Conservation (phyloP, 2,113 vertebrate genomes). For the Chloropsis hardwickii region DNA sequence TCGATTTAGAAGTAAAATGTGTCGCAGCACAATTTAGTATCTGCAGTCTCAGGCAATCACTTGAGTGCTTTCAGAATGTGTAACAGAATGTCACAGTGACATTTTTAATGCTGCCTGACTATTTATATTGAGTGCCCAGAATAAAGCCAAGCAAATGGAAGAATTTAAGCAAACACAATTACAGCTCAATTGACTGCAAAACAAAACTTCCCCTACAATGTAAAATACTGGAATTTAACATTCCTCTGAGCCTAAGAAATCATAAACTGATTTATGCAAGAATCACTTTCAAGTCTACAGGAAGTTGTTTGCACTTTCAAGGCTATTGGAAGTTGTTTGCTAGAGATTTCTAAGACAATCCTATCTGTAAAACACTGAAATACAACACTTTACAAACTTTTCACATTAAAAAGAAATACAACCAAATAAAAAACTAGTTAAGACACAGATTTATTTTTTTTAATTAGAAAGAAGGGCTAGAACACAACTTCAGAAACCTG, state of each 20-base stretch:
- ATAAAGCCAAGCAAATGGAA: conserved; percentile 18
- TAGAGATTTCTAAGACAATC: background rate
- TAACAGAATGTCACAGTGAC: background rate
- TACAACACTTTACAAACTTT: background rate
- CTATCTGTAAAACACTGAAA: background rate
- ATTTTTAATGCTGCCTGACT: background rate
- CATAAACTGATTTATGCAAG: background rate
- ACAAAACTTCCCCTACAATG: background rate
- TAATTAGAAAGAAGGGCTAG: background rate
- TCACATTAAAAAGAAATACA: background rate
- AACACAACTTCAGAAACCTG: background rate
- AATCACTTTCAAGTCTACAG: background rate
- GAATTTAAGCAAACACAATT: conserved; percentile 14
- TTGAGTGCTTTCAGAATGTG: background rate
- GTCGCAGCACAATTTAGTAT: background rate
- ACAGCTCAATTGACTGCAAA: background rate
- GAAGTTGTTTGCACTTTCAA: background rate
- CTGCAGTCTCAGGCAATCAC: conserved; percentile 4
- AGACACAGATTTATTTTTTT: background rate
- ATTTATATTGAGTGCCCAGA: background rate
- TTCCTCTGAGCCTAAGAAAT: background rate
- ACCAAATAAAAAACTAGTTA: background rate
- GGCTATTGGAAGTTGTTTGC: background rate
- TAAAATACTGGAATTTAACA: background rate
- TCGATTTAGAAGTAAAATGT: background rate